phyloP scores from a whole-genome alignment of 2,797 vertebrate species.

The Leptodactylus fallax region DNA sequence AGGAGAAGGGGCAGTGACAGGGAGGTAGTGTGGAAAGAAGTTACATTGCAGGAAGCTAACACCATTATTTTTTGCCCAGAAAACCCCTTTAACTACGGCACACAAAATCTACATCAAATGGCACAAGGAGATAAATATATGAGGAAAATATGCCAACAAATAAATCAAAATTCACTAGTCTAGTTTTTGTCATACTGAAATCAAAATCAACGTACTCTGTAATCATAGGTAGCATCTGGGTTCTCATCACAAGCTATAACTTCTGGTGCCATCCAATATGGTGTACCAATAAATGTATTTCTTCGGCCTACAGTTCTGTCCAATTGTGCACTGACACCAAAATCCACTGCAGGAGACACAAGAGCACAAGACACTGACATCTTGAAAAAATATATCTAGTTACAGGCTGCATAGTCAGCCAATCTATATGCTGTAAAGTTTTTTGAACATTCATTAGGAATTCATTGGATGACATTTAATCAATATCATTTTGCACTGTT shows the following conservation, averaged over 20 bases:
- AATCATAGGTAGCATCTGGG: slow-evolving; percentile 97
- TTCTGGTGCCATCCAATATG: slow-evolving; percentile 99
- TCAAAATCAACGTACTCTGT: slow-evolving; percentile 83
- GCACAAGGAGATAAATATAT: neutral
- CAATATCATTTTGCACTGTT: slow-evolving; percentile 35
- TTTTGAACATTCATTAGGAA: slow-evolving; percentile 24
- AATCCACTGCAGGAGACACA: slow-evolving; percentile 84
- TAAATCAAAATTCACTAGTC: neutral
- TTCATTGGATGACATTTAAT: slow-evolving; percentile 24
- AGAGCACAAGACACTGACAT: neutral
- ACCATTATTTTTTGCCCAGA: too few species aligned
- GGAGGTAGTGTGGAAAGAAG: too few species aligned
- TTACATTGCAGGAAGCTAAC: too few species aligned
- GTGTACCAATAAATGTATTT: slow-evolving; percentile 98
- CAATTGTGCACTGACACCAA: slow-evolving; percentile 96
- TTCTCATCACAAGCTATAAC: slow-evolving; percentile 99
- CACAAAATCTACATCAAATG: neutral
- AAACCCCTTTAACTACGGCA: neutral
- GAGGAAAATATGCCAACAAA: neutral
- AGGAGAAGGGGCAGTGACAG: too few species aligned
- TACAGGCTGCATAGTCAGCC: slow-evolving; percentile 42
- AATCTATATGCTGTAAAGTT: slow-evolving; percentile 22
- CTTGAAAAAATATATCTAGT: slow-evolving; percentile 26
- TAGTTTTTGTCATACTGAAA: neutral
- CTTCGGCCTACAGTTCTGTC: slow-evolving; percentile 95